Conservation (phyloP, 1,140 invertebrate species). For the Brachionus manjavacas region DNA sequence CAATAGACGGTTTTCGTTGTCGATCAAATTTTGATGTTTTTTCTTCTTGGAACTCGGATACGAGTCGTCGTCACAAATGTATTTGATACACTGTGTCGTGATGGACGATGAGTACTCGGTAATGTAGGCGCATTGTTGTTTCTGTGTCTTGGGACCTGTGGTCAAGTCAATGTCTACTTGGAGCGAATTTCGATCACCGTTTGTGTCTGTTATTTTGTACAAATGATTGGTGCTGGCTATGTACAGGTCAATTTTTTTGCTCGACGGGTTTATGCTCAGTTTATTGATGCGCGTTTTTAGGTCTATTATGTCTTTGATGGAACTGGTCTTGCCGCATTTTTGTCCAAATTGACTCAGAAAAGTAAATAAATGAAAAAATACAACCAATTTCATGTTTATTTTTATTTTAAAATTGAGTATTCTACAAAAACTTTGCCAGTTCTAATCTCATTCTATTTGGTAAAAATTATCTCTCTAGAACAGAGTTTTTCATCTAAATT, state of each 20-base stretch:
- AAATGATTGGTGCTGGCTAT: conserved; percentile 25
- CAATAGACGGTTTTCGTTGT: conserved; percentile 30
- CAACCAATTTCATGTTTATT: background rate
- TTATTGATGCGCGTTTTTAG: background rate
- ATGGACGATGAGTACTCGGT: background rate
- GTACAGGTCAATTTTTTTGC: background rate
- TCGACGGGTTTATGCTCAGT: background rate
- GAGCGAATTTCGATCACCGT: background rate
- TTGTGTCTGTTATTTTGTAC: conserved; percentile 30
- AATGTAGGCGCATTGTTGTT: conserved; percentile 20
- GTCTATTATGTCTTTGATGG: background rate
- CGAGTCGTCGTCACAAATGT: conserved; percentile 30
- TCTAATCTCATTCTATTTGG: background rate
- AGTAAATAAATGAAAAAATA: background rate
- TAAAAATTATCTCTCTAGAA: background rate
- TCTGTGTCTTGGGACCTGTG: conserved; percentile 20
- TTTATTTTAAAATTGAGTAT: background rate
- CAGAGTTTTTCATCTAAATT: conserved; percentile 19
- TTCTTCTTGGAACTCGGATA: background rate
- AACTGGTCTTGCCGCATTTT: background rate
- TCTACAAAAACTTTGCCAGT: background rate
- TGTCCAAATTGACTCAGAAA: background rate
- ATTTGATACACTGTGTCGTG: conserved; percentile 21
- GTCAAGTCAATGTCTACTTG: background rate
- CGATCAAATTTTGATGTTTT: background rate